These are phyloP conservation scores for Gerosis bhagava DNA, from an alignment of 2,888 invertebrate species.

Conservation along the genomic window DNA sequence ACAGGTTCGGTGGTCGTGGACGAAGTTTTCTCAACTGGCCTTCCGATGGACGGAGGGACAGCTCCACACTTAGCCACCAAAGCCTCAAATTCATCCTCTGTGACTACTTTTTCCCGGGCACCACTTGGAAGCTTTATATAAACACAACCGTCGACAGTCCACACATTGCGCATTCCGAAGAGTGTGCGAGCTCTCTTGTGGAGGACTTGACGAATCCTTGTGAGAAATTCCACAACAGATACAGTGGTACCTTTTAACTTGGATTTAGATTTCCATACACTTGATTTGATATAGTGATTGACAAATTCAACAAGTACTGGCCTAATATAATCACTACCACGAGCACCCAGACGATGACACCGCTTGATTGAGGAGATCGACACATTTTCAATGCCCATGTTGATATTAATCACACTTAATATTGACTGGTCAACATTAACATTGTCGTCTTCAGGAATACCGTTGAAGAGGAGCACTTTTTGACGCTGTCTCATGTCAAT, in stretches of 20 bases:
- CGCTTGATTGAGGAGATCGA: not conserved
- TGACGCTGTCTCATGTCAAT: not conserved
- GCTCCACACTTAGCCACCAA: too few species aligned
- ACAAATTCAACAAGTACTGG: not conserved
- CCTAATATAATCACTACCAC: not conserved
- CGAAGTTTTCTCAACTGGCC: not conserved
- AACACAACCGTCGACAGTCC: not conserved
- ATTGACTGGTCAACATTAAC: not conserved
- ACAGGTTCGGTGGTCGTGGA: too few species aligned
- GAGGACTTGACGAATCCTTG: not conserved
- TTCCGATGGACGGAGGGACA: too few species aligned
- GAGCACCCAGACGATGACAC: not conserved
- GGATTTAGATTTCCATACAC: not conserved
- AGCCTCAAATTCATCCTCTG: too few species aligned
- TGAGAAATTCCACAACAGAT: not conserved
- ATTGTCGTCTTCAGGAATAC: not conserved
- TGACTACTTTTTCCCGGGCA: too few species aligned
- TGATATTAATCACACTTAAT: not conserved
- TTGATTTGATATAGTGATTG: not conserved
- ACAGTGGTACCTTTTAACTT: not conserved
- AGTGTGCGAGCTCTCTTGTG: not conserved
- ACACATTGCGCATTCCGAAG: not conserved
- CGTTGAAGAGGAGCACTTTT: not conserved
- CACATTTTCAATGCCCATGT: not conserved
- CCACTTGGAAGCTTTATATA: too few species aligned